Base-by-base conservation (phyloP, 1,140 invertebrate genomes). In the Apis laboriosa region DNA sequence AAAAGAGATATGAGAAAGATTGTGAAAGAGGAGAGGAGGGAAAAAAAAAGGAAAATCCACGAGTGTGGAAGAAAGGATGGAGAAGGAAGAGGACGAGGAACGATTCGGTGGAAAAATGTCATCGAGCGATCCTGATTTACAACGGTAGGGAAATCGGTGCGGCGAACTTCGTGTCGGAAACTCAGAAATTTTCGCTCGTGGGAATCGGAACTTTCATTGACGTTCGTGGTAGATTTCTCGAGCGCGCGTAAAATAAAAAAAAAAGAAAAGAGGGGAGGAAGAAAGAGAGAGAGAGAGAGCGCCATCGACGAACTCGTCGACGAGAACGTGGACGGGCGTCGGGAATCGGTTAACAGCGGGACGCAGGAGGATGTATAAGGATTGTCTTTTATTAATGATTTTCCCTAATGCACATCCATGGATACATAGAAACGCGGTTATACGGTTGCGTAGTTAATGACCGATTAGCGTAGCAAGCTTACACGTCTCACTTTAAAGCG, bases 111-210 rank as follows among this genome's bases (percentile, higher is more conserved):
- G 90, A 90, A 92, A 91, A 91, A 91, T 90, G 86, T 90, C 89
- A 88, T 89, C 86, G 88, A 87, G 83, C 90, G 85, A 92, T 92
- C 87, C 88, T 92, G 91, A 92, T 92, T 92, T 92, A 92, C 91
- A 88, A 87, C 85, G 21, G 80, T 66, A 79, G 87, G 88, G 86
- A 92, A 92, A 92, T 91, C 90, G 89, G 80, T 74, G 75, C 76
- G 84, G 70, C 55, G 78, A 87, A 90, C 80, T 90, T 90, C 75
- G 77, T 71, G 77, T 74, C 70, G 85, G 79, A 84, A 89, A 80
- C 68, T 88, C 81, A 80, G 83, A 87, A 88, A 88, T 88, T 88
- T 88, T 85, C 80, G 56, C 84, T 79, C 83, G 79, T 71, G 83
- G 64, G 77, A 77, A 80, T 84, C 84, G 74, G 64, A 88, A 88